phyloP scores from a whole-genome alignment of 1,140 invertebrate species.

The Eriocheir sinensis region DNA sequence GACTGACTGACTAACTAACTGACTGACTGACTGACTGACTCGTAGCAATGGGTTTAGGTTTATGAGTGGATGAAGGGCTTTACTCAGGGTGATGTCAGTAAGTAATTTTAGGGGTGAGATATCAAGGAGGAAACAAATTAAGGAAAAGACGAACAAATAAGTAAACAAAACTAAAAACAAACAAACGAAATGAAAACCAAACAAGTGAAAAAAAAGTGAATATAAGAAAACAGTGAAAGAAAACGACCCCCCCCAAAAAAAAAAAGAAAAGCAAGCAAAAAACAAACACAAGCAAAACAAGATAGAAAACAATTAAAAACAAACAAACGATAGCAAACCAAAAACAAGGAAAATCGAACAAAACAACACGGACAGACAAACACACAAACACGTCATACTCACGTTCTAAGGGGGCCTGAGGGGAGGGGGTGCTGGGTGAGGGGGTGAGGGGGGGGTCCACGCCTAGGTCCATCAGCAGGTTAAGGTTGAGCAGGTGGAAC shows the following conservation, averaged over 20 bases:
- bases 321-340: not conserved
- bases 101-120: too few species aligned
- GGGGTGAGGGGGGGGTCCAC: not conserved
- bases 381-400: not conserved
- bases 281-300: not conserved
- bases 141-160: not conserved
- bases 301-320: not conserved
- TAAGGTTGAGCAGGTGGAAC: conserved; percentile 62
- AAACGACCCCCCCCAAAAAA: not conserved
- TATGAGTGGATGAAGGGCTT: too few species aligned
- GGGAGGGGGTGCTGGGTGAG: not conserved
- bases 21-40: too few species aligned
- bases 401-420: not conserved
- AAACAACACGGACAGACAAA: not conserved
- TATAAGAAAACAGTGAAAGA: not conserved
- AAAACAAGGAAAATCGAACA: too few species aligned
- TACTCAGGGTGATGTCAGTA: too few species aligned
- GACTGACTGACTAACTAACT: too few species aligned
- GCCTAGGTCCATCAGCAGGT: conserved; percentile 63
- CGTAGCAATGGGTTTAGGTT: too few species aligned
- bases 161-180: not conserved
- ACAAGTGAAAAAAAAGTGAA: not conserved
- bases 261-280: not conserved
- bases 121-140: not conserved
- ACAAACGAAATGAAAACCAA: not conserved